Conservation (phyloP, 2,888 invertebrate species). For the Serripes groenlandicus region DNA sequence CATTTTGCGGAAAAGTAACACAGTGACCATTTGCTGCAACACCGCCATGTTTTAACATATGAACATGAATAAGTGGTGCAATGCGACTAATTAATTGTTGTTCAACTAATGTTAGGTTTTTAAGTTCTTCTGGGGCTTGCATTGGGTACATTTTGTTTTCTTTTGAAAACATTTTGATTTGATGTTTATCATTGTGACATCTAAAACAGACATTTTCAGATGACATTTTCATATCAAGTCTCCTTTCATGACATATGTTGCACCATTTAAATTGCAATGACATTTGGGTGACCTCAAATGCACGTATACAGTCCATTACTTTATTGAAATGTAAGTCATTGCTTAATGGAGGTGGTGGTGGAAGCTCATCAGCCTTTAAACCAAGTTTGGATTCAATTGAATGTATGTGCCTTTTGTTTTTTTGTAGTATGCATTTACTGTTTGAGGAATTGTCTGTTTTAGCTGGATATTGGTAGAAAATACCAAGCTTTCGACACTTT, state of each 20-base stretch:
- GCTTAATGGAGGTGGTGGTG: slow-evolving; percentile 2
- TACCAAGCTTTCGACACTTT: too few relatives aligned
- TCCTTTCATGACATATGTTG: slow-evolving; percentile 12
- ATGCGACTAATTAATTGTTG: slow-evolving; percentile 57
- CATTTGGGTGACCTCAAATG: slow-evolving; percentile 42
- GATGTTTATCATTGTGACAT: neutral
- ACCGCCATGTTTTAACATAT: slow-evolving; percentile 40
- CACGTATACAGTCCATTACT: slow-evolving; percentile 33
- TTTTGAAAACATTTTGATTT: neutral
- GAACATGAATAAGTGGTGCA: slow-evolving; percentile 34
- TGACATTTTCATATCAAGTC: slow-evolving; percentile 5
- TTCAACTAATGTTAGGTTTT: slow-evolving; percentile 38
- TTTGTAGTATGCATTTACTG: too few relatives aligned
- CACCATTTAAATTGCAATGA: slow-evolving; percentile 14
- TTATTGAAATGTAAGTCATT: slow-evolving; percentile 20
- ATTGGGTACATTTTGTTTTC: neutral
- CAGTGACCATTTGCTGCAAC: neutral
- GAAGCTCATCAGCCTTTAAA: too few relatives aligned
- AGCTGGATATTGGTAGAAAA: too few relatives aligned
- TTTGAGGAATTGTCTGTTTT: too few relatives aligned
- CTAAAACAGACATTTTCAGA: neutral
- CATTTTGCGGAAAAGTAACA: neutral
- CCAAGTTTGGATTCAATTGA: too few relatives aligned
- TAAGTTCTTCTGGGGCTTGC: slow-evolving; percentile 14
- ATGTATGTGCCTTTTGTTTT: too few relatives aligned